Conservation (phyloP, 2,888 invertebrate species). For the Camponotus fellah region DNA sequence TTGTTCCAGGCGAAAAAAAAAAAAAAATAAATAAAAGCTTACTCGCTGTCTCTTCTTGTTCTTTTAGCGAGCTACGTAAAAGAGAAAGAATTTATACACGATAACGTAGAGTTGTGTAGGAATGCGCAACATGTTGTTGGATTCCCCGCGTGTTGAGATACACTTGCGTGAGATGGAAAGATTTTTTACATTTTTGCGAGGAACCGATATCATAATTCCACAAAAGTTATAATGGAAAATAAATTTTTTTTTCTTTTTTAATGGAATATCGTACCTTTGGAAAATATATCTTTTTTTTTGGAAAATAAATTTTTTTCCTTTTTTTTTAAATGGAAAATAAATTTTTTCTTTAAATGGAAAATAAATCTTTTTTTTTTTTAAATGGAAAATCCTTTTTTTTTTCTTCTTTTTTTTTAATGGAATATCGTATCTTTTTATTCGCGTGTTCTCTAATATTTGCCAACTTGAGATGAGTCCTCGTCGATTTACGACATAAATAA, state of each 20-base stretch:
- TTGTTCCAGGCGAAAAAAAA: background rate
- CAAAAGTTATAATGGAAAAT: background rate
- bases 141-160: background rate
- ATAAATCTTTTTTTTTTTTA: too few relatives aligned
- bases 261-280: background rate
- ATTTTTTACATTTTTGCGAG: background rate
- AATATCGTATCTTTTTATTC: background rate
- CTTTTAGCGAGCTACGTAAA: background rate
- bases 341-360: too few relatives aligned
- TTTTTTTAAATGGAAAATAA: too few relatives aligned
- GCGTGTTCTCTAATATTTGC: background rate
- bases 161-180: background rate
- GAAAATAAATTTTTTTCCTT: too few relatives aligned
- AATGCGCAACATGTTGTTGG: conserved; percentile 13
- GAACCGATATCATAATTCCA: background rate
- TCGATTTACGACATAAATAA: background rate
- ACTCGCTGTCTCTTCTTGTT: background rate
- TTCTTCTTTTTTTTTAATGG: background rate
- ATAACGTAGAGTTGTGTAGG: background rate
- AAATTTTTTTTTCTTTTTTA: background rate
- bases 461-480: background rate
- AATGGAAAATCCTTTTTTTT: too few relatives aligned
- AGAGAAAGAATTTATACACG: background rate
- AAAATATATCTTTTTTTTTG: too few relatives aligned
- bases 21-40: conserved; percentile 16